These are phyloP conservation scores for Dromius quadrimaculatus DNA, from an alignment of 2,888 invertebrate genomes.

Conservation along the genomic window DNA sequence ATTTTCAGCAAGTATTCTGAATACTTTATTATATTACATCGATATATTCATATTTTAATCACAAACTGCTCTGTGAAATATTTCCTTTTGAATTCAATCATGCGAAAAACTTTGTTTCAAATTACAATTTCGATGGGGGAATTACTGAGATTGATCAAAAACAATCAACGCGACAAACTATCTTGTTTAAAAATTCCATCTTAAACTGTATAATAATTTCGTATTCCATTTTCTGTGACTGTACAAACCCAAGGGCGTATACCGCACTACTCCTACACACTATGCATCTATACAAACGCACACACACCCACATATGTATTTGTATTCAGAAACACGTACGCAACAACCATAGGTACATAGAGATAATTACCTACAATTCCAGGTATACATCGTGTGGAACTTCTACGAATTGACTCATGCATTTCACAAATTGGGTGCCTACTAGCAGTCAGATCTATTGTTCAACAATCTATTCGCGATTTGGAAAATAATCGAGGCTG, in stretches of 20 bases:
- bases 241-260: slow-evolving; percentile 15
- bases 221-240: slow-evolving; percentile 8
- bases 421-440: slow-evolving; percentile 3
- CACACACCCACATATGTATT: slow-evolving; percentile 3
- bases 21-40: too few relatives aligned
- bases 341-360: not conserved
- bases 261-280: slow-evolving; percentile 12
- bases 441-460: too few relatives aligned
- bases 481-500: too few relatives aligned
- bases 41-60: too few relatives aligned
- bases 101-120: too few relatives aligned
- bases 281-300: not conserved
- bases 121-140: too few relatives aligned
- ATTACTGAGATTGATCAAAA: too few relatives aligned
- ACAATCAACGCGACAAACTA: not conserved
- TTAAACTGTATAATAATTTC: slow-evolving; percentile 5
- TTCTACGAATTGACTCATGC: slow-evolving; percentile 32
- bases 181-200: slow-evolving; percentile 12
- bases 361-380: slow-evolving; percentile 30
- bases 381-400: slow-evolving; percentile 12
- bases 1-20: too few relatives aligned
- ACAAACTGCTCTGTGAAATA: too few relatives aligned
- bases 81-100: too few relatives aligned
- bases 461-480: too few relatives aligned
- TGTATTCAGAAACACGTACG: not conserved